Conservation (phyloP, 2,113 vertebrate species). For the Polyodon spathula region DNA sequence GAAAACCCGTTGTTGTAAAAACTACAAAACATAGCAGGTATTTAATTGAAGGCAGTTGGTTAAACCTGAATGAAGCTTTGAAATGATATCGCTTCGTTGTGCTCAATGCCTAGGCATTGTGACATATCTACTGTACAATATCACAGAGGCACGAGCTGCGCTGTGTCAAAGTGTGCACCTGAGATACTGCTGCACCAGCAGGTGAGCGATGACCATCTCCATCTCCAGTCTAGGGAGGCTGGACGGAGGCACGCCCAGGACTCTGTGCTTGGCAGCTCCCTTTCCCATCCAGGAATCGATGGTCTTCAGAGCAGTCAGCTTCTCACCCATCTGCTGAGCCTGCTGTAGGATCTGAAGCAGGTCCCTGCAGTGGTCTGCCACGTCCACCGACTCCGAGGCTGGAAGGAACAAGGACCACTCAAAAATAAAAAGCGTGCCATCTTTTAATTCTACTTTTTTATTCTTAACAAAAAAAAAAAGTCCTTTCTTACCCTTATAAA, state of each 20-base stretch:
- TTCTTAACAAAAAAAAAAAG: too few relatives aligned
- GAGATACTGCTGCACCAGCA: conserved; percentile 79
- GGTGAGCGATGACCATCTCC: conserved; percentile 67
- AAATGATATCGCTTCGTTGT: too few relatives aligned
- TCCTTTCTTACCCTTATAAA: too few relatives aligned
- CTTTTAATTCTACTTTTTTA: too few relatives aligned
- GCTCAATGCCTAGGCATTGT: too few relatives aligned
- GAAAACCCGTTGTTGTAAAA: too few relatives aligned
- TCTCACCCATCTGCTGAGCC: conserved; percentile 68
- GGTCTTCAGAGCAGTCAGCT: conserved; percentile 84
- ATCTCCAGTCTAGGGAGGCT: conserved; percentile 59
- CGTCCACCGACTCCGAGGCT: conserved; percentile 63
- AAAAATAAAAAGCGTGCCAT: background rate
- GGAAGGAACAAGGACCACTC: background rate
- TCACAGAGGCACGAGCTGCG: background rate
- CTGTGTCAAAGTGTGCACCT: conserved; percentile 48
- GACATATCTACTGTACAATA: background rate
- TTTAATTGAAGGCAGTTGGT: too few relatives aligned
- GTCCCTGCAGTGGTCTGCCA: conserved; percentile 66
- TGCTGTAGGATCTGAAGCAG: conserved; percentile 74
- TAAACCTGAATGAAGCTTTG: too few relatives aligned
- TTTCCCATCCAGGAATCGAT: conserved; percentile 83
- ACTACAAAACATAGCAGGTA: too few relatives aligned
- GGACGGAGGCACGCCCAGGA: conserved; percentile 55
- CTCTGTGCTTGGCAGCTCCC: conserved; percentile 71